Base-by-base conservation (phyloP, 2,113 vertebrate genomes). In the Sturnus vulgaris region DNA sequence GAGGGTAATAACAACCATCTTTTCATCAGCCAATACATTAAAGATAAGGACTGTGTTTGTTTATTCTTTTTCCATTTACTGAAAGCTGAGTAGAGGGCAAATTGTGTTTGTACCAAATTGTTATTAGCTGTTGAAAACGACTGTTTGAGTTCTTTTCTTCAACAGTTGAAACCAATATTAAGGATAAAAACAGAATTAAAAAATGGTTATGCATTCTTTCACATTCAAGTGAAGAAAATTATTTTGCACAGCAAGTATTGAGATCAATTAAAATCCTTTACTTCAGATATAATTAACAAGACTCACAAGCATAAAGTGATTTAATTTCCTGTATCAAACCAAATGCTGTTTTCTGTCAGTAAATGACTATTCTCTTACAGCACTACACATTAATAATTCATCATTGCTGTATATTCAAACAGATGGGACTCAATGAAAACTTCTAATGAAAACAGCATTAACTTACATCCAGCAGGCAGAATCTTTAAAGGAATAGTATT, bases 231-330 rank as follows among this genome's bases (percentile, higher is more conserved):
- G 63, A 85, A 88, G 31, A 79, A 94, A 93, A 92, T 85, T 59
- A 61, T 61, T 91, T 82, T 61, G 40, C 49, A 69, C 61, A 60
- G 49, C 10, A 68, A 91, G 61, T 71, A 70, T 16, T 68, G 56
- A 90, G 28, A 94, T 85, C 22, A 90, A 79, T 90, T 94, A 71
- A 93, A 95, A 72, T 60, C 18, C 65, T 85, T 89, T 59, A 71
- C 35, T 88, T 76, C 70, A 88, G 40, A 72, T 71, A 79, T 60
- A 91, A 94, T 94, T 95, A 88, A 90, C 44, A 93, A 82, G 49
- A 10, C n/a, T 96, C 79, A 76, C n/a, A 94, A 85, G 46, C 31
- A 82, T 55, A 69, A 75, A 95, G 59, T 25, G 25, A 90, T 94
- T 94, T 93, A 82, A 84, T 82, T 87, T 95, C 31, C 55, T 76